Evolutionary conservation across 2,888 invertebrate species (phyloP).

Genomic region (Oscheius myriophilus): DNA sequence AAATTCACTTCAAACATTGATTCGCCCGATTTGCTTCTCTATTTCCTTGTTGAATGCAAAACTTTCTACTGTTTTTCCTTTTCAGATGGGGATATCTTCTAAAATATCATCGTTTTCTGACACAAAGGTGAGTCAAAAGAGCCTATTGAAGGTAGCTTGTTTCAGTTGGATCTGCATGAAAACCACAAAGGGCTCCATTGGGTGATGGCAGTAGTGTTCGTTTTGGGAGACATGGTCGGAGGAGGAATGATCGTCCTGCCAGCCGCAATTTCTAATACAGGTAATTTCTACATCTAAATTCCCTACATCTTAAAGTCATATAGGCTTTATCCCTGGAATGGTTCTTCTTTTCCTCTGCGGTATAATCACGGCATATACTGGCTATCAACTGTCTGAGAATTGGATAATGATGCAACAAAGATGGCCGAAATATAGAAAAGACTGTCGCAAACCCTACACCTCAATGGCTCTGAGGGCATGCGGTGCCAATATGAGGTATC

Average conservation of each 20-base stretch:
- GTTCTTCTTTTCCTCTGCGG: constrained; percentile 36
- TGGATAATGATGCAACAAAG: constrained; percentile 51
- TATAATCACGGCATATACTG: constrained; percentile 37
- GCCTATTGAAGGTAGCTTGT: not conserved
- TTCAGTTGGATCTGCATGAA: constrained; percentile 28
- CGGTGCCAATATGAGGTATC: constrained; percentile 41
- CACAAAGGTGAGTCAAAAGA: not conserved
- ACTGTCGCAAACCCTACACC: constrained; percentile 46
- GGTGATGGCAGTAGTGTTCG: constrained; percentile 44
- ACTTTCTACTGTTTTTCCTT: not conserved
- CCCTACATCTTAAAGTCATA: not conserved
- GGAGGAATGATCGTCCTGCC: constrained; percentile 49
- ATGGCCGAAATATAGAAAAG: constrained; percentile 36
- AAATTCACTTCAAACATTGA: no score
- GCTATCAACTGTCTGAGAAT: constrained; percentile 37
- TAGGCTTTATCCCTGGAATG: constrained; percentile 36
- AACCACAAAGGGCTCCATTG: constrained; percentile 47
- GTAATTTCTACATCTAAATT: not conserved
- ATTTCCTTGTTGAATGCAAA: not conserved
- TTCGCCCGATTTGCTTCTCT: no score
- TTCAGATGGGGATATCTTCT: not conserved
- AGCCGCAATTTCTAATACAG: constrained; percentile 39
- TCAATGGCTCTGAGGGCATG: constrained; percentile 50
- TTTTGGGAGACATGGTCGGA: constrained; percentile 49
- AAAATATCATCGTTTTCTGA: not conserved